These are phyloP conservation scores for Contarinia nasturtii DNA, from an alignment of 1,140 invertebrate species.

Conservation along the genomic window DNA sequence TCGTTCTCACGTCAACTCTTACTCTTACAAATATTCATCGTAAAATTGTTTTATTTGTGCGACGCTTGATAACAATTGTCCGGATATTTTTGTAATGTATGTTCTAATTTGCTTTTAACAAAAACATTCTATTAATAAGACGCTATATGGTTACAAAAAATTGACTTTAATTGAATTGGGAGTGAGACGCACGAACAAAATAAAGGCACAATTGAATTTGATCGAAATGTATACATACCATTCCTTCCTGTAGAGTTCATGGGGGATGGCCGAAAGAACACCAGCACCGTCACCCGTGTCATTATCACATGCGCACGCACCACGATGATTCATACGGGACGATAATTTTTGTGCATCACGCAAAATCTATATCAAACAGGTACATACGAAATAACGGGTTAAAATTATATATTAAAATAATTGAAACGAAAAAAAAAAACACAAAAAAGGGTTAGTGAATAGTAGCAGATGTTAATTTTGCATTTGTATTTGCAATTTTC, in stretches of 20 bases:
- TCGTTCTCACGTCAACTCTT: no score
- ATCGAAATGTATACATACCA: conserved; percentile 41
- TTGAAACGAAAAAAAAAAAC: neutral
- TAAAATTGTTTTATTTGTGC: no score
- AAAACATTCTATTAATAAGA: conserved; percentile 1
- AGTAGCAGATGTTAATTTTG: no score
- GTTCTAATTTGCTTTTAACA: no score
- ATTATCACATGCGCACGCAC: conserved; percentile 96
- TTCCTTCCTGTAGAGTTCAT: conserved; percentile 72
- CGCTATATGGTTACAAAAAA: conserved; percentile 5
- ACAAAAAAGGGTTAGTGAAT: no score
- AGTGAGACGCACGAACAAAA: no score
- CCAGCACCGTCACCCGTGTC: conserved; percentile 97
- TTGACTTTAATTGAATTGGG: neutral
- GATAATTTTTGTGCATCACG: conserved; percentile 85
- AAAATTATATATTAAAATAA: neutral
- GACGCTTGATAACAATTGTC: no score
- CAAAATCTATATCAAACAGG: conserved; percentile 47
- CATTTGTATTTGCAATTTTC: no score
- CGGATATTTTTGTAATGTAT: no score
- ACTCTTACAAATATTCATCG: no score
- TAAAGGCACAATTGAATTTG: neutral
- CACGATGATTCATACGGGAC: conserved; percentile 94
- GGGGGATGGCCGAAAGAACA: conserved; percentile 87
- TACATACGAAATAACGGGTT: neutral